Percentiles rank a stretch among this genome's conserved stretches.
Evolutionary conservation across 2,888 invertebrate species (phyloP).

Genomic region (Trichopria drosophilae): DNA sequence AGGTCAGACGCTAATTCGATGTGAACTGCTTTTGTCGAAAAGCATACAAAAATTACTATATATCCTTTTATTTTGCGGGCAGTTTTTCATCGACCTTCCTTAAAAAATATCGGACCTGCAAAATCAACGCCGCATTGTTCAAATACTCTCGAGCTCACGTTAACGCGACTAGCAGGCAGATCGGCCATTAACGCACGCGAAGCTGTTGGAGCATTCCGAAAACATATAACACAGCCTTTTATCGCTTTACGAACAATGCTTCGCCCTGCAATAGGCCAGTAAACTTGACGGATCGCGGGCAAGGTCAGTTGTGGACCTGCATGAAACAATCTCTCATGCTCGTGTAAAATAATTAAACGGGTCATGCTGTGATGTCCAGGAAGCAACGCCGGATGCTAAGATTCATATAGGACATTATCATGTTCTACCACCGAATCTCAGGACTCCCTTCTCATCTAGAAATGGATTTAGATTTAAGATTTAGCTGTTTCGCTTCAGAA

Average conservation of each 20-base stretch:
- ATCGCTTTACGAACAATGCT: not conserved
- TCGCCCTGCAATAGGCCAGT: not conserved
- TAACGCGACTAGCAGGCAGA: not conserved
- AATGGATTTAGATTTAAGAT: too few species aligned
- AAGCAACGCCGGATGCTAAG: too few species aligned
- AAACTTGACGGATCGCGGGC: too few species aligned
- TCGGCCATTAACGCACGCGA: not conserved
- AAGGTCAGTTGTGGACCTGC: too few species aligned
- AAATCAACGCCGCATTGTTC: slow-evolving; percentile 1
- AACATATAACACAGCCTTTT: slow-evolving; percentile 4
- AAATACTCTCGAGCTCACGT: not conserved
- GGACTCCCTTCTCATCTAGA: too few species aligned
- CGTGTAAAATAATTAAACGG: too few species aligned
- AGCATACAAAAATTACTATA: too few species aligned
- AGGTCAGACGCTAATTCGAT: slow-evolving; percentile 11
- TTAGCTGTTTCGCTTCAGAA: too few species aligned
- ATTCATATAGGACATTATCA: too few species aligned
- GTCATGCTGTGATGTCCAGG: too few species aligned
- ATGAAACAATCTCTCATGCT: too few species aligned
- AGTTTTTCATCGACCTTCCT: slow-evolving; percentile 2
- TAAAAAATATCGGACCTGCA: slow-evolving; percentile 2
- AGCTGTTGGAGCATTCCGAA: not conserved
- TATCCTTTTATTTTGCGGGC: not conserved
- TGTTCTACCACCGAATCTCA: too few species aligned
- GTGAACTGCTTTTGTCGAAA: slow-evolving; percentile 6